Evolutionary conservation across 1,140 invertebrate species (phyloP).

Genomic region (Temnothorax curvispinosus): DNA sequence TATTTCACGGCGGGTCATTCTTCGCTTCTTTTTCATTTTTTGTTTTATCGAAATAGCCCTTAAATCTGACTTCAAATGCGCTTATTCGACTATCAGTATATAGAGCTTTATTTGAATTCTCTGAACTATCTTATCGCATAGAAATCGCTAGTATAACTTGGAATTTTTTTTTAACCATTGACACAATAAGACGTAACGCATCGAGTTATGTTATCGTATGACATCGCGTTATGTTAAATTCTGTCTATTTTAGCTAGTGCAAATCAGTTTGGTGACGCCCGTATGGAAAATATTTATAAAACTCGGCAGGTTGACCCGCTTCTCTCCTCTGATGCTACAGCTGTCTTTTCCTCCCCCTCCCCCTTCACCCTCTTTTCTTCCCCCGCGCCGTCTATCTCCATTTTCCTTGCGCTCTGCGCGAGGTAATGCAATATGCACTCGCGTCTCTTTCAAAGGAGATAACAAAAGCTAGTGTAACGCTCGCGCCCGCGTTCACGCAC

Average conservation of each 20-base stretch:
- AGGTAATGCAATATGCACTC: conserved; percentile 42
- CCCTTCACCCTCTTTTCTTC: background rate
- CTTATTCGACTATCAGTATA: background rate
- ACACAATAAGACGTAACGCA: conserved; percentile 22
- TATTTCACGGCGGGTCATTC: conserved; percentile 49
- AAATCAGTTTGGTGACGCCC: conserved; percentile 50
- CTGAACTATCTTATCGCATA: background rate
- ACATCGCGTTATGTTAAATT: conserved; percentile 1
- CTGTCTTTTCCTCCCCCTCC: background rate
- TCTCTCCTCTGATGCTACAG: background rate
- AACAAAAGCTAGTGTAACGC: conserved; percentile 43
- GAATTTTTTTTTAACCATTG: background rate
- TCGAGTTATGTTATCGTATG: background rate
- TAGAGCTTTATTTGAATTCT: background rate
- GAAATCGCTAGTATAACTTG: background rate
- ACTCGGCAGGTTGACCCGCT: conserved; percentile 45
- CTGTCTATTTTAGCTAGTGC: conserved; percentile 25
- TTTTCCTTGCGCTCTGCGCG: conserved; percentile 10
- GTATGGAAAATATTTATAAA: conserved; percentile 59
- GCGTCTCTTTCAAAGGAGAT: conserved; percentile 33
- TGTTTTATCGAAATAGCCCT: background rate
- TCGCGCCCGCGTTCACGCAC: conserved; percentile 26
- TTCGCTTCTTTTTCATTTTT: background rate
- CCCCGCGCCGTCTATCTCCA: conserved; percentile 2
- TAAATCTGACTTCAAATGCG: conserved; percentile 7